These are phyloP conservation scores for Arenaria interpres DNA, from an alignment of 2,113 vertebrate genomes.

Conservation along the genomic window DNA sequence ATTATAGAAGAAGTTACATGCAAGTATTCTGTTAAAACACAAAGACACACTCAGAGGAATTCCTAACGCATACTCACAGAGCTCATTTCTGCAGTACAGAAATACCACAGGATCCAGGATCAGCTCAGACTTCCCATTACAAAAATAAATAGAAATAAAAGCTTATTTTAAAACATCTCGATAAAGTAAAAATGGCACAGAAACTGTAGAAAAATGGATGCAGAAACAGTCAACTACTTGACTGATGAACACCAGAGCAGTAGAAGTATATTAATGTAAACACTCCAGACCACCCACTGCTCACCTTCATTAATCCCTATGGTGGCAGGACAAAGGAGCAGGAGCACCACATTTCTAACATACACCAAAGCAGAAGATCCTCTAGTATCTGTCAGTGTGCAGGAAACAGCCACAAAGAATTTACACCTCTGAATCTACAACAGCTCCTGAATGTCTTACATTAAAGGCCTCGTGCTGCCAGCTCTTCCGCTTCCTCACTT, in stretches of 20 bases:
- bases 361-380: neutral
- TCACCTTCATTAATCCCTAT: neutral
- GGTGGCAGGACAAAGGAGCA: neutral
- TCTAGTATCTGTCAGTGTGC: neutral
- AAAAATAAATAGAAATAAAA: conserved; percentile 40
- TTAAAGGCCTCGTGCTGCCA: neutral
- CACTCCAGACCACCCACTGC: neutral
- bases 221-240: neutral
- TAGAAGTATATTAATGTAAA: neutral
- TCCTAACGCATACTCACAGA: neutral
- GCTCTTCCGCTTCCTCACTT: neutral
- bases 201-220: neutral
- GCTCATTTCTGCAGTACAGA: conserved; percentile 24
- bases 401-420: neutral
- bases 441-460: neutral
- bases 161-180: neutral
- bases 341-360: neutral
- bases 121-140: conserved; percentile 2
- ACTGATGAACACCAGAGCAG: neutral
- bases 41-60: neutral
- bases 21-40: conserved; percentile 4
- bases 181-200: neutral
- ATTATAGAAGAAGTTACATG: neutral
- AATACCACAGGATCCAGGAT: conserved; percentile 13
- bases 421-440: neutral